Conservation (phyloP, 2,113 vertebrate genomes). For the Anguilla japonica region DNA sequence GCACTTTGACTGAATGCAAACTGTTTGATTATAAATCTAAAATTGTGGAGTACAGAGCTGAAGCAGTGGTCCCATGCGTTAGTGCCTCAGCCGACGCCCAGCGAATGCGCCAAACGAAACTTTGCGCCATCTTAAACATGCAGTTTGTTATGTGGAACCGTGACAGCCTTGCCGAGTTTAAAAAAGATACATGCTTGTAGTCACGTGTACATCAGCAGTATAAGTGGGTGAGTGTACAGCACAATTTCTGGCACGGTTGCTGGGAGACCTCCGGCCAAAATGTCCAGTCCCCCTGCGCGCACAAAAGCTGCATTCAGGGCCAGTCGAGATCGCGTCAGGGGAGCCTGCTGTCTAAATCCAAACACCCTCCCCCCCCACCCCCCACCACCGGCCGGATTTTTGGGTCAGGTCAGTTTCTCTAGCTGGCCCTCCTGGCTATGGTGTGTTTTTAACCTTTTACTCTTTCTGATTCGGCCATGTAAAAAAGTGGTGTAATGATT, state of each 20-base stretch:
- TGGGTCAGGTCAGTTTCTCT: not conserved
- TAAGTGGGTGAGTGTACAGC: not conserved
- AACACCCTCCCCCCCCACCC: no score
- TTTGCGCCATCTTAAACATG: no score
- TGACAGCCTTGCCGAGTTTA: not conserved
- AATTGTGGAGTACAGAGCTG: no score
- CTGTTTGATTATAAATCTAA: no score
- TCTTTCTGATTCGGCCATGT: no score
- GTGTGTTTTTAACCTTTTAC: not conserved
- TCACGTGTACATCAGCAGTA: not conserved
- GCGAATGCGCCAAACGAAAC: no score
- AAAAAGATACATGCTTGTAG: not conserved
- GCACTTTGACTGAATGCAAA: no score
- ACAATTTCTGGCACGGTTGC: not conserved
- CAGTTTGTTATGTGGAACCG: no score
- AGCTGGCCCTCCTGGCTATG: not conserved
- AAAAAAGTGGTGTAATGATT: no score
- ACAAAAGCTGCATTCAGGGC: constrained; percentile 1
- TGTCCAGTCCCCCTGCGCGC: not conserved
- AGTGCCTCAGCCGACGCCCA: no score
- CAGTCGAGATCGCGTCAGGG: not conserved
- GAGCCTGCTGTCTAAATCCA: not conserved
- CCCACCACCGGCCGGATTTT: not conserved
- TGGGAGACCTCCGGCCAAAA: not conserved
- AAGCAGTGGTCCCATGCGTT: no score